Evolutionary conservation across 2,888 invertebrate species (phyloP).

Genomic region (Abrostola tripartita): DNA sequence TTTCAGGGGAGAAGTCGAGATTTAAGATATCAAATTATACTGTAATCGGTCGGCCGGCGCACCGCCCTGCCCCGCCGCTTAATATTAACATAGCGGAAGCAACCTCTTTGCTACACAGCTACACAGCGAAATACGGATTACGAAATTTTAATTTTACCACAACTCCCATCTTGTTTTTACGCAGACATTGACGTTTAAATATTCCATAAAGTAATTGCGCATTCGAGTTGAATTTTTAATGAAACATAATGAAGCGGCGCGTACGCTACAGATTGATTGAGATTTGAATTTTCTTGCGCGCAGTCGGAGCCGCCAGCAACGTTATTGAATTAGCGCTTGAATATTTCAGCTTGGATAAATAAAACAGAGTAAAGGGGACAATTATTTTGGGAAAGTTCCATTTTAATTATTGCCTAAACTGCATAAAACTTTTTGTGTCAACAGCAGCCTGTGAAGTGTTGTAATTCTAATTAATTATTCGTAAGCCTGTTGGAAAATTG

Average conservation of each 20-base stretch:
- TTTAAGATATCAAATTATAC: conserved; percentile 86
- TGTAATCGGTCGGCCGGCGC: conserved; percentile 79
- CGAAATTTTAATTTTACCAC: conserved; percentile 82
- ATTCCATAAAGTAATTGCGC: conserved; percentile 84
- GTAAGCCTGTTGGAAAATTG: conserved; percentile 19
- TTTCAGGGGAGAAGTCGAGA: conserved; percentile 74
- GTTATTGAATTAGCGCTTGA: conserved; percentile 82
- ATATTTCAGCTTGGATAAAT: conserved; percentile 80
- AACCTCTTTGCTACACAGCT: conserved; percentile 76
- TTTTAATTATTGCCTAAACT: conserved; percentile 62
- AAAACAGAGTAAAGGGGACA: conserved; percentile 71
- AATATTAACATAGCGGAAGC: conserved; percentile 83
- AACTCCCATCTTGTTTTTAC: conserved; percentile 80
- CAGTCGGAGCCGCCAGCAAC: conserved; percentile 73
- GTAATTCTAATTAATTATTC: conserved; percentile 42
- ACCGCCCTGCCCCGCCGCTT: conserved; percentile 67
- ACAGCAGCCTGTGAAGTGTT: conserved; percentile 54
- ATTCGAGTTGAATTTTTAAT: conserved; percentile 85
- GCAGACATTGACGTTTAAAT: conserved; percentile 82
- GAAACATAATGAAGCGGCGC: conserved; percentile 79
- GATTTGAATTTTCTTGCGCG: conserved; percentile 84
- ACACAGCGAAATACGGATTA: conserved; percentile 76
- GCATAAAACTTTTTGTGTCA: conserved; percentile 68
- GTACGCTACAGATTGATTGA: conserved; percentile 81
- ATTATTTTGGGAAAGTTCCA: conserved; percentile 58